Base-by-base conservation (phyloP, 2,797 vertebrate genomes). In the Ambastaia sidthimunki region DNA sequence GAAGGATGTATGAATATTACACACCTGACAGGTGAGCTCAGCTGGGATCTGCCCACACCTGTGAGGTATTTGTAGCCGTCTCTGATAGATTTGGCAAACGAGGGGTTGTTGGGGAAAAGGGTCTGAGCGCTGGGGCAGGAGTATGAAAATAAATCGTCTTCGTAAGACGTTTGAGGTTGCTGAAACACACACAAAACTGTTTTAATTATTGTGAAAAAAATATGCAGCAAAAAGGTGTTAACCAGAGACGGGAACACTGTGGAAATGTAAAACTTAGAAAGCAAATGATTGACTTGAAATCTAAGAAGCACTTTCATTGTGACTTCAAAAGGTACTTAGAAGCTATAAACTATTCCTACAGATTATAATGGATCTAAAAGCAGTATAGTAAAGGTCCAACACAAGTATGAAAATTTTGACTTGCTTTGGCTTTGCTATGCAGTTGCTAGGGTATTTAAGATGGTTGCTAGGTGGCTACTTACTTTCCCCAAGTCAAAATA, bases 1-100 rank as follows among this genome's bases (percentile, higher is more conserved):
- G n/a, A n/a, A n/a, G n/a, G n/a, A n/a, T 44, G 37, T 18, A 28
- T 44, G 0, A 57, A 16, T 41, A 10, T 19, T 48, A 60, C 74
- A 23, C 71, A 95, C 94, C 92, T 93, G 88, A 93, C 41, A 31
- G 92, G 86, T 57, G 89, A 84, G 7, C 88, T 82, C 55, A 89
- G 88, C 86, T 93, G 90, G 66, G 91, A 86, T 69, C 91, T 88
- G 15, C 93, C 94, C 80, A 94, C 94, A 37, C 93, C 94, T 0
- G 92, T 93, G 84, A 95, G 93, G 89, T 95, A 94, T 89, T 95
- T 95, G 87, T 94, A 94, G 81, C 93, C 18, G 19, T 95, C 94
- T 54, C 94, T 89, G 84, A 95, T 95, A 85, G 91, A 93, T 89
- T 94, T 94, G 82, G 94, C 94, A 82, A 93, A 95, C 18, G 93